A percentile compares a stretch with the other conserved stretches of the same genome.
Conservation (phyloP, 2,113 vertebrate species). For the Cranoglanis bouderius region DNA sequence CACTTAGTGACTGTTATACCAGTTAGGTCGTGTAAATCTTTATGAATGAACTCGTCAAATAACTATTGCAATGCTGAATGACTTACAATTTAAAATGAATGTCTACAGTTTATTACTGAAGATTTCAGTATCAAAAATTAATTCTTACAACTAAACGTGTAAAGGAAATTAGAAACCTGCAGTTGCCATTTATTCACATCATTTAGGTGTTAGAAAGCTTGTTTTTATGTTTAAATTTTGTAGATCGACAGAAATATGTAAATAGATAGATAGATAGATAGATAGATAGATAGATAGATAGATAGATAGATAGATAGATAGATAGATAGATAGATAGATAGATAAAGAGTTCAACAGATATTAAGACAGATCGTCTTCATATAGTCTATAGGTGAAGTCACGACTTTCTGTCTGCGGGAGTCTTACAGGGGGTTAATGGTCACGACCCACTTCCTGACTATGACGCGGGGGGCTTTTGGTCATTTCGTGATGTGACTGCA, state of each 20-base stretch:
- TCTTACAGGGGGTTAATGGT: slow-evolving; percentile 31
- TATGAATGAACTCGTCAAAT: not conserved
- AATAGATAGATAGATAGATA: too few relatives aligned
- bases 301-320: too few relatives aligned
- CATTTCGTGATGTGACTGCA: not conserved
- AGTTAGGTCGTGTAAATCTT: not conserved
- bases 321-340: too few relatives aligned
- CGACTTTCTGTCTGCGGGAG: slow-evolving; percentile 23
- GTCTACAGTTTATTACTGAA: not conserved
- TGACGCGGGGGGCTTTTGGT: too few relatives aligned
- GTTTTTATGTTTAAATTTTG: not conserved
- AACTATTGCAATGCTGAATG: not conserved
- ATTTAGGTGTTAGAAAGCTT: not conserved
- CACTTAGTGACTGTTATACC: not conserved
- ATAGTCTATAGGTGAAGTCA: slow-evolving; percentile 17
- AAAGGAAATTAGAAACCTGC: not conserved
- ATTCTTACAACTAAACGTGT: not conserved
- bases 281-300: too few relatives aligned
- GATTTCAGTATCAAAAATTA: not conserved
- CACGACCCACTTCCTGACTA: slow-evolving; percentile 49
- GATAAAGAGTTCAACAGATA: not conserved
- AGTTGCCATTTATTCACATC: too few relatives aligned
- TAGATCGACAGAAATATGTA: not conserved
- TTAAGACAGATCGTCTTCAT: not conserved
- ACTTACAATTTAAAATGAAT: not conserved